Conservation (phyloP, 2,113 vertebrate species). For the Chlorodrepanis virens region DNA sequence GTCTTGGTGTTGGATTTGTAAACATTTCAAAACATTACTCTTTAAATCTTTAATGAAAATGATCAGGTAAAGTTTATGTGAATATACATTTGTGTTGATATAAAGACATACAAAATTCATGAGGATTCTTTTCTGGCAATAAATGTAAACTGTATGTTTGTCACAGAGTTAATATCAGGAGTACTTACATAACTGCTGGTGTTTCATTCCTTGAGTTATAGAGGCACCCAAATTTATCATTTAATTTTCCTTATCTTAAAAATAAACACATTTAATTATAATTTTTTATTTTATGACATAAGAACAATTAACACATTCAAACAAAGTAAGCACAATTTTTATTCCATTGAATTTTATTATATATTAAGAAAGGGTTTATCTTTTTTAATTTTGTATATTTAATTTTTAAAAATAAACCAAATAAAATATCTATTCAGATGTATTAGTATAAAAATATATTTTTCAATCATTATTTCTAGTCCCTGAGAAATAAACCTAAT, state of each 20-base stretch:
- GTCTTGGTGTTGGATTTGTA: background rate
- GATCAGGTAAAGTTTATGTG: conserved; percentile 24
- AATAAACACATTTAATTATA: conserved; percentile 50
- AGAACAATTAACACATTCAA: background rate
- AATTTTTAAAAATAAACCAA: background rate
- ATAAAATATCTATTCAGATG: background rate
- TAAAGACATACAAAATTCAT: conserved; percentile 57
- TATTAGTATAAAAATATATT: background rate
- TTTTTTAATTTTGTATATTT: background rate
- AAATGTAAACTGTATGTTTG: conserved; percentile 48
- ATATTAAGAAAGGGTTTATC: background rate
- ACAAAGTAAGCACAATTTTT: conserved; percentile 14
- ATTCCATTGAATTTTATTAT: background rate
- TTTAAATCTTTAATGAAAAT: conserved; percentile 60
- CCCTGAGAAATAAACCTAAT: conserved; percentile 20
- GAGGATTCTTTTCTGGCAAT: conserved; percentile 61
- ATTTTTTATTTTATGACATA: conserved; percentile 38
- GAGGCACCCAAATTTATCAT: conserved; percentile 43
- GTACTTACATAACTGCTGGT: conserved; percentile 54
- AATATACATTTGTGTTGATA: conserved; percentile 64
- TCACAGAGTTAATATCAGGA: conserved; percentile 57
- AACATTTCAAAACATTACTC: conserved; percentile 37
- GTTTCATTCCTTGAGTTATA: conserved; percentile 56
- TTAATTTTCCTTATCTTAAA: conserved; percentile 61
- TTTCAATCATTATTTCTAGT: background rate